Percentiles rank a stretch among this genome's conserved stretches.
Evolutionary conservation across 2,888 invertebrate species (phyloP).

Genomic region (Ophion obscuratus): DNA sequence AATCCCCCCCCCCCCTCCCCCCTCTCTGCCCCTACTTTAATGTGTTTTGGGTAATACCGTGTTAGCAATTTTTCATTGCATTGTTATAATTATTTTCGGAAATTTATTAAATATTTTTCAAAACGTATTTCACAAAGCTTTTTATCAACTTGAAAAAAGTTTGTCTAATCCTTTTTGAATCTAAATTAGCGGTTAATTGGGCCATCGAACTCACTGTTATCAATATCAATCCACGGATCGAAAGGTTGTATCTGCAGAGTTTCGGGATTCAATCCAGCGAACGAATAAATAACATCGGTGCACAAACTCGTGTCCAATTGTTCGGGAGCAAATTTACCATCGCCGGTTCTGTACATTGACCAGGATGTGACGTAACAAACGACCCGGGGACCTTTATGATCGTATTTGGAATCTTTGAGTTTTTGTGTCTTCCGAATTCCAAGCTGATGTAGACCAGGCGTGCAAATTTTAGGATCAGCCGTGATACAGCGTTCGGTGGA

Average conservation of each 20-base stretch:
- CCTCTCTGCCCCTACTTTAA: too few species aligned
- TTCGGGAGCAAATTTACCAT: slow-evolving; percentile 94
- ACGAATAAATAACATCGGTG: slow-evolving; percentile 95
- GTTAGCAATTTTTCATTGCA: too few species aligned
- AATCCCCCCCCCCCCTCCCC: too few species aligned
- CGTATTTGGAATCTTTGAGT: slow-evolving; percentile 71
- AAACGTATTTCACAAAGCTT: too few species aligned
- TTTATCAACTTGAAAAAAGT: too few species aligned
- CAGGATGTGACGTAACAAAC: slow-evolving; percentile 96
- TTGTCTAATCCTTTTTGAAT: too few species aligned
- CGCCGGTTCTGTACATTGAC: slow-evolving; percentile 93
- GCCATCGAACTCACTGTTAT: slow-evolving; percentile 87
- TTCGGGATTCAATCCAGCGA: slow-evolving; percentile 93
- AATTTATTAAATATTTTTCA: too few species aligned
- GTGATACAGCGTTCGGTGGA: slow-evolving; percentile 87
- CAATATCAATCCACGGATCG: slow-evolving; percentile 95
- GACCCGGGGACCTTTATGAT: slow-evolving; percentile 84
- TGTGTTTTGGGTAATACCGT: too few species aligned
- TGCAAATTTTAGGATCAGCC: slow-evolving; percentile 84
- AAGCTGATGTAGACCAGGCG: slow-evolving; percentile 82
- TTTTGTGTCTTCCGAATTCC: slow-evolving; percentile 68
- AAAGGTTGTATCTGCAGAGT: slow-evolving; percentile 91
- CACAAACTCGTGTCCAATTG: slow-evolving; percentile 92
- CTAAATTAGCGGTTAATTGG: too few species aligned
- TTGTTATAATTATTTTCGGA: too few species aligned